Evolutionary conservation across 2,888 invertebrate species (phyloP), one percentile per base, ranked within the genome.

Genomic region (Tetranychus truncatus): DNA sequence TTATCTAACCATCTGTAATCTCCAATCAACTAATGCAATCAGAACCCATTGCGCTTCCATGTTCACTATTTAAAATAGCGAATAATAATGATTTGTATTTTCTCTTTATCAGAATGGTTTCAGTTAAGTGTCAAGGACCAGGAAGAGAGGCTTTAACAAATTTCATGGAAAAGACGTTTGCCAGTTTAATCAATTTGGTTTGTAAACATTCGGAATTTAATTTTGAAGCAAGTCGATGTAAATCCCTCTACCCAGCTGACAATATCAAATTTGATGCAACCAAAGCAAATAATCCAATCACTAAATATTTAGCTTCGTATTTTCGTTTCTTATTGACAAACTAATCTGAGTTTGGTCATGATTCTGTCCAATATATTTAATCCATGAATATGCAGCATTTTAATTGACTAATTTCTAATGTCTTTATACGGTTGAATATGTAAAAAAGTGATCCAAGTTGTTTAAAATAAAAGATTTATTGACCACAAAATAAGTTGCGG

Each of bases 251-350:
- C 11, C 74, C 76, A 65, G 65, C 75, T 11, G 18, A 44, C 9
- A 73, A 75, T n/a, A 45, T 73, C 1, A 45, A 45, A 45, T 24
- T 75, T 20, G 73, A 75, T 21, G 55, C 72, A 11, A n/a, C 66
- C 5, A 77, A 74, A 45, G 45, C 72, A 5, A 75, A 76, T 34
- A 76, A 77, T 66, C 72, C 72, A 11, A 55, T 77, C 45, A 71
- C 74, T 11, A 74, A 76, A 66, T 77, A 77, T 46, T 72, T 77
- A 1, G 66, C 74, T 15, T 76, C 34, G 15, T 77, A 77, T 66
- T 74, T 77, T 20, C 71, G 74, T 45, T 77, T 77, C 71, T 55
- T 77, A 4, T 76, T 77, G 21, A 69, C 20, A 11, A 55, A 55
- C 15, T 55, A 15, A 55, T 15, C 55, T 9, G 15, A 55, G 9